Evolutionary conservation across 2,113 vertebrate genomes (phyloP), one percentile per base, ranked within the genome.

Genomic region (Theristicus caerulescens): DNA sequence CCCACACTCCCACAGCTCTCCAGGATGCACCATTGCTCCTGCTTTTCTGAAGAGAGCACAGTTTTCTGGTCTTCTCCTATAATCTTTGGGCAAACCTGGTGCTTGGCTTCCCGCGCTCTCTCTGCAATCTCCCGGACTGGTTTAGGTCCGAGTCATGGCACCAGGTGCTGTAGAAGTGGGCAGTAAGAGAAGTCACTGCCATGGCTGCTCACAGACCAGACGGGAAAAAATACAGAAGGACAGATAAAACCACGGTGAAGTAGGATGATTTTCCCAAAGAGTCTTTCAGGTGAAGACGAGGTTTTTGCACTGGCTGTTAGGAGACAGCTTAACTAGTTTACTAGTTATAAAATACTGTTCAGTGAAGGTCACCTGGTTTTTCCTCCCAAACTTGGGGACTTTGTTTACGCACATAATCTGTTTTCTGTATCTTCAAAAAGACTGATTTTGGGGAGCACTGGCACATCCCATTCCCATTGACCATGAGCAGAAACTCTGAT

Each of bases 401-500:
- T 55, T 4, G 1, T n/a, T 29, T 54, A 49, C 46, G 16, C 7
- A 19, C 27, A 8, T 22, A 2, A 29, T 32, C 47, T 80, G 7
- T 16, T 71, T 84, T 16, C 31, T 44, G 7, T 34, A 8, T 61
- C 67, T 77, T 80, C 31, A 40, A 31, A 38, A 19, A 73, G 26
- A 8, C 12, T 49, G 34, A 25, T 38, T 67, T 74, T 66, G 17
- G 38, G 17, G 38, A 73, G 18, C 10, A 2, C 58, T n/a, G 40
- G 27, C 46, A 29, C 13, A 27, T 8, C 5, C 21, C 0, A 0
- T 15, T 86, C 66, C 54, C 34, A 20, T 3, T 47, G 42, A n/a
- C 36, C 13, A 2, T 2, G 26, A 73, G 31, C 61, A 67, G 64
- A 66, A 74, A 18, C 9, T 64, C 3, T 0, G 1, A 25, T 22